Percentiles rank a stretch among this genome's conserved stretches.
Evolutionary conservation across 2,888 invertebrate species (phyloP).

Genomic region (Mythimna lalbum): DNA sequence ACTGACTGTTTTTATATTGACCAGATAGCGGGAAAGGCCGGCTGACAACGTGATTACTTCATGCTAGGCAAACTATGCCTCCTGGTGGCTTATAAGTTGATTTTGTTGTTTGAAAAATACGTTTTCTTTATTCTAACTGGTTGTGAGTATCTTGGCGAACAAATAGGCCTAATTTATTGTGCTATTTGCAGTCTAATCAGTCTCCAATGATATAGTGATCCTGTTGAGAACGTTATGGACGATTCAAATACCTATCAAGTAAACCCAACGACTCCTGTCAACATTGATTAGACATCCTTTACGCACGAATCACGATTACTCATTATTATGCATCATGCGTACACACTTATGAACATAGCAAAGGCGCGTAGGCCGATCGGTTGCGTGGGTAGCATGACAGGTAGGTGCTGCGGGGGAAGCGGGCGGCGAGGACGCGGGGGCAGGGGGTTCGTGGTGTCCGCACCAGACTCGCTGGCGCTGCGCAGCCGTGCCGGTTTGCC

Average conservation of each 20-base stretch:
- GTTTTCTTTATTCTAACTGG: constrained; percentile 1
- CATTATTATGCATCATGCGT: constrained; percentile 79
- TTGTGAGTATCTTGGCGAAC: background rate
- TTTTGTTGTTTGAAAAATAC: constrained; percentile 33
- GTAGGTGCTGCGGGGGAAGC: constrained; percentile 57
- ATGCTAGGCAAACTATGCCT: constrained; percentile 31
- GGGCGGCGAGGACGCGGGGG: constrained; percentile 39
- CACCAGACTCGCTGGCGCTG: constrained; percentile 85
- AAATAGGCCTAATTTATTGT: background rate
- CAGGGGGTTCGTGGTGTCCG: constrained; percentile 54
- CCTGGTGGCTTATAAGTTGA: background rate
- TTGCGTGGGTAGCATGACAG: constrained; percentile 78
- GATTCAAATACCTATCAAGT: constrained; percentile 20
- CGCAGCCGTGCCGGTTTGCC: constrained; percentile 79
- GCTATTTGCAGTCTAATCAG: background rate
- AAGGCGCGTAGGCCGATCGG: constrained; percentile 79
- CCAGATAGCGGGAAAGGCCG: constrained; percentile 23
- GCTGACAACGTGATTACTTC: constrained; percentile 40
- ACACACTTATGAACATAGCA: constrained; percentile 75
- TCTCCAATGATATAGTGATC: background rate
- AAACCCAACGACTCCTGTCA: constrained; percentile 49
- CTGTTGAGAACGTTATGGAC: background rate
- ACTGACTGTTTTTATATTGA: constrained; percentile 51
- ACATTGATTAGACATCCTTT: constrained; percentile 62
- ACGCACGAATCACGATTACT: constrained; percentile 70